Evolutionary conservation across 2,797 vertebrate species (phyloP).

Genomic region (Pipistrellus kuhlii): DNA sequence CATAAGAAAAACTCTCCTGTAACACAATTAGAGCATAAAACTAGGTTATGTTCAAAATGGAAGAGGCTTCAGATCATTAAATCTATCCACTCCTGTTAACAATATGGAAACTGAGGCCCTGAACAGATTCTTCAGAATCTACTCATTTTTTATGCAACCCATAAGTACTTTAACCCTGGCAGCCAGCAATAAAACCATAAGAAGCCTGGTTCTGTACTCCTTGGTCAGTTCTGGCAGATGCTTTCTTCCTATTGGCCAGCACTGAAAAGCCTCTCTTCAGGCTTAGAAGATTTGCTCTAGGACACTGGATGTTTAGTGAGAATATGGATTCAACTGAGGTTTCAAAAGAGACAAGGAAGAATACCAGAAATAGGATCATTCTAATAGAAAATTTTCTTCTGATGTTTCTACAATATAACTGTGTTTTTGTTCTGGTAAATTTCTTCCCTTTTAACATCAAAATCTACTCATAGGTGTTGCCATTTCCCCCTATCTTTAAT

Average conservation of each 20-base stretch:
- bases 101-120: background rate
- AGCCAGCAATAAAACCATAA: background rate
- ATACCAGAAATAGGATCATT: background rate
- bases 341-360: background rate
- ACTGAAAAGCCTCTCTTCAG: background rate
- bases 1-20: conserved; percentile 15
- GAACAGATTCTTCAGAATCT: background rate
- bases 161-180: background rate
- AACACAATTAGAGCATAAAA: conserved; percentile 1
- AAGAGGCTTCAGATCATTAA: conserved; percentile 5
- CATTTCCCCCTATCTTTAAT: background rate
- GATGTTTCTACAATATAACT: background rate
- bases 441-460: background rate
- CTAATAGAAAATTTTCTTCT: background rate
- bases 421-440: background rate
- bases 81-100: background rate
- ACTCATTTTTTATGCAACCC: background rate
- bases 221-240: background rate
- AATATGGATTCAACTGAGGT: background rate
- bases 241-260: background rate
- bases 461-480: background rate
- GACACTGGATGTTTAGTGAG: background rate
- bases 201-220: background rate
- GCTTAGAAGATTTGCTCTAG: background rate
- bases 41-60: background rate